phyloP scores from a whole-genome alignment of 1,140 invertebrate genomes.

The Drosophila dunni region DNA sequence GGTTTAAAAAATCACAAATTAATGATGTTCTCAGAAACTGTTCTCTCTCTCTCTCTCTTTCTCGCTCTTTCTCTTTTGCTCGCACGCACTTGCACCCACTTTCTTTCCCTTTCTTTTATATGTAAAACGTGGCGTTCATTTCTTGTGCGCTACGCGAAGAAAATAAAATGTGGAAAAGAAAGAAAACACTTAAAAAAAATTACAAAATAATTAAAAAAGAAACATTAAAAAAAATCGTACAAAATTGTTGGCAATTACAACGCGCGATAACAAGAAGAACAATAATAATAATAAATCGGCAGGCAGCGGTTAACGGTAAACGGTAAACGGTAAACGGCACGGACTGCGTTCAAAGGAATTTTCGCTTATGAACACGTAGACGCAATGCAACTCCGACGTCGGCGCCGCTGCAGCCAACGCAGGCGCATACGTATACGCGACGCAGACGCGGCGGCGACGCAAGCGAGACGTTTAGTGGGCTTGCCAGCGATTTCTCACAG shows the following conservation, averaged over 20 bases:
- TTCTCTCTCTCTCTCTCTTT: slow-evolving; percentile 19
- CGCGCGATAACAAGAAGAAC: slow-evolving; percentile 11
- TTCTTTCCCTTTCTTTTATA: slow-evolving; percentile 23
- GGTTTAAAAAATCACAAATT: slow-evolving; percentile 50
- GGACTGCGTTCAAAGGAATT: slow-evolving; percentile 70
- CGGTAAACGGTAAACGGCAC: slow-evolving; percentile 49
- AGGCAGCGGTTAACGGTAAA: slow-evolving; percentile 19
- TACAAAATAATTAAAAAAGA: slow-evolving; percentile 49
- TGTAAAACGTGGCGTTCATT: slow-evolving; percentile 67
- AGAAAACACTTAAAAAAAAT: slow-evolving; percentile 39
- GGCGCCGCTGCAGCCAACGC: slow-evolving; percentile 4
- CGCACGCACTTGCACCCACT: not conserved
- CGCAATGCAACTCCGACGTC: slow-evolving; percentile 8
- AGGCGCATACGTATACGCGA: not conserved
- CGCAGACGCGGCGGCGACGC: slow-evolving; percentile 35
- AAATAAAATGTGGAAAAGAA: slow-evolving; percentile 20
- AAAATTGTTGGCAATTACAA: slow-evolving; percentile 31
- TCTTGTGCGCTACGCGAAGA: slow-evolving; percentile 49
- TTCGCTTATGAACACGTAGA: slow-evolving; percentile 72
- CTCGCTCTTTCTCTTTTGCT: slow-evolving; percentile 7
- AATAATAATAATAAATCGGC: slow-evolving; percentile 17
- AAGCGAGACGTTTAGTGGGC: slow-evolving; percentile 10
- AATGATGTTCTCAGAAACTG: slow-evolving; percentile 35
- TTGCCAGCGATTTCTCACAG: not conserved
- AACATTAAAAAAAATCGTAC: slow-evolving; percentile 3